These are phyloP conservation scores for Ailuropoda melanoleuca DNA, from an alignment of 2,113 vertebrate species.

Conservation along the genomic window DNA sequence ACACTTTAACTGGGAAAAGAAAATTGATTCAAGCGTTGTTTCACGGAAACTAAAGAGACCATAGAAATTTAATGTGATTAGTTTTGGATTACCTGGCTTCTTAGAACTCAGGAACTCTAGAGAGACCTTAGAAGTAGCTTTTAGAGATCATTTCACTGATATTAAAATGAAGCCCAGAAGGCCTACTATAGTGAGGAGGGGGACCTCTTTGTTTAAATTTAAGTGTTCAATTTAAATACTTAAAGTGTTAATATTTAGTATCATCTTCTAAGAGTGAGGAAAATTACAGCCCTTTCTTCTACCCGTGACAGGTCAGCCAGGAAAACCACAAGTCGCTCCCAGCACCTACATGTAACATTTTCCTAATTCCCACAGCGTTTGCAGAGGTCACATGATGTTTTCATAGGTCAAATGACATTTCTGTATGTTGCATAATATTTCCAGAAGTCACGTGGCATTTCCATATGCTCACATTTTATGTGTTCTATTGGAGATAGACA, in stretches of 20 bases:
- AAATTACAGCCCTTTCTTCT: not conserved
- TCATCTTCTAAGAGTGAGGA: not conserved
- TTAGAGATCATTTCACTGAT: not conserved
- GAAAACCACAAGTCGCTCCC: not conserved
- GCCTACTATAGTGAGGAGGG: not conserved
- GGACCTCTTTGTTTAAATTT: not conserved
- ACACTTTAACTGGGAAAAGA: not conserved
- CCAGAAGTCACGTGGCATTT: not conserved
- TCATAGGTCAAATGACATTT: not conserved
- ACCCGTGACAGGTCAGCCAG: not conserved
- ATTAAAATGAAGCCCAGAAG: not conserved
- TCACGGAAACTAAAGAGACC: not conserved
- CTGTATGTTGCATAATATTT: not conserved
- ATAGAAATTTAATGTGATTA: not conserved
- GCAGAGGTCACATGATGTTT: not conserved
- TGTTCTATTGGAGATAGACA: too few species aligned
- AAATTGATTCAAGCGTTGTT: not conserved
- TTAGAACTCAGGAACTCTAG: not conserved
- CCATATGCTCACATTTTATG: not conserved
- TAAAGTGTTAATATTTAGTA: not conserved
- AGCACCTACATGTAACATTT: not conserved
- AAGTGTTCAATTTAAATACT: not conserved
- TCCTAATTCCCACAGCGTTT: not conserved
- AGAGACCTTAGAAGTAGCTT: not conserved
- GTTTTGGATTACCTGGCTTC: not conserved